phyloP scores from a whole-genome alignment of 1,140 invertebrate species.

The Hyposmocoma kahamanoa region DNA sequence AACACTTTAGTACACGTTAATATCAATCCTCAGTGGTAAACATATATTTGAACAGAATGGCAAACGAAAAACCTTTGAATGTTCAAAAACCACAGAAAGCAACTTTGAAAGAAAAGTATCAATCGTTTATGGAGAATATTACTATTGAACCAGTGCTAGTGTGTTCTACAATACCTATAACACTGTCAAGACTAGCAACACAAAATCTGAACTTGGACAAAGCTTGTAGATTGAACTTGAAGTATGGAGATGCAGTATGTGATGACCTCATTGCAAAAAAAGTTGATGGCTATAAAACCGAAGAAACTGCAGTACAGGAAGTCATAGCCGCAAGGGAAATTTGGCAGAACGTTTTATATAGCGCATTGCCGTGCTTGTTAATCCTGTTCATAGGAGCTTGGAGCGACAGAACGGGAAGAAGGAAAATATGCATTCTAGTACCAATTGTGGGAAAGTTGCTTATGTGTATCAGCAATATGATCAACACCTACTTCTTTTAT shows the following conservation, averaged over 20 bases:
- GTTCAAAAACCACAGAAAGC: no score
- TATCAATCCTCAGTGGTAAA: no score
- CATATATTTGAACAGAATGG: no score
- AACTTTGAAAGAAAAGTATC: background rate
- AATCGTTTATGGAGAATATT: constrained; percentile 34
- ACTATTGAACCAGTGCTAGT: constrained; percentile 74
- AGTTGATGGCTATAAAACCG: constrained; percentile 48
- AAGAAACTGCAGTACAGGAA: constrained; percentile 69
- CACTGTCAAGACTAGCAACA: constrained; percentile 67
- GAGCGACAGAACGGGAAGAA: constrained; percentile 75
- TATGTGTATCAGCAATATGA: constrained; percentile 63
- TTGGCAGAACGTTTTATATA: constrained; percentile 74
- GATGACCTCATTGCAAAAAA: constrained; percentile 59
- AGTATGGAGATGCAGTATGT: constrained; percentile 69
- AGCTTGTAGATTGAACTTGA: constrained; percentile 75
- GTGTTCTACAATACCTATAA: constrained; percentile 71
- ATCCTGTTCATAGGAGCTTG: constrained; percentile 77
- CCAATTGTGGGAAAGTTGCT: constrained; percentile 73
- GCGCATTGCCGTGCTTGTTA: constrained; percentile 71
- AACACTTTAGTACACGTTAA: no score
- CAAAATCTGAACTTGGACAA: constrained; percentile 78
- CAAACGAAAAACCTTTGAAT: no score
- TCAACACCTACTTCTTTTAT: constrained; percentile 71
- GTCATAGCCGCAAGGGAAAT: constrained; percentile 73
- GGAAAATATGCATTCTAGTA: constrained; percentile 75